Conservation (phyloP, 2,113 vertebrate species). For the Carollia perspicillata region DNA sequence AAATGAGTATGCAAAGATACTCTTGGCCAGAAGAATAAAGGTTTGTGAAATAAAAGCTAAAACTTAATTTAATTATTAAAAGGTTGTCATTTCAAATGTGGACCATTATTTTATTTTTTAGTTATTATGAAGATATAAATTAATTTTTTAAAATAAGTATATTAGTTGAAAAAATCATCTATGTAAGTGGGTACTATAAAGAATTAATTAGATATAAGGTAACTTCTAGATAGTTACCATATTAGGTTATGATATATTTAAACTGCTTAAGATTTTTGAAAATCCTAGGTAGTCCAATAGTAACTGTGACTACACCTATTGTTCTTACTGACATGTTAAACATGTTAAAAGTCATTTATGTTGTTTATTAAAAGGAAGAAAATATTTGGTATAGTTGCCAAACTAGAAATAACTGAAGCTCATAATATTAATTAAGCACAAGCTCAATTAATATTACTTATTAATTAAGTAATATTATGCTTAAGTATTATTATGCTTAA, state of each 20-base stretch:
- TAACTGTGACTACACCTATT: not conserved
- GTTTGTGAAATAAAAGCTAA: constrained; percentile 31
- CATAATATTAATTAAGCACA: not conserved
- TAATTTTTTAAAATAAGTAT: not conserved
- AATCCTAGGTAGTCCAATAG: not conserved
- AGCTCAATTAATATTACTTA: too few species aligned
- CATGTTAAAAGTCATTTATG: not conserved
- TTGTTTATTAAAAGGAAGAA: not conserved
- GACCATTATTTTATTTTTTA: not conserved
- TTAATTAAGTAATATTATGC: too few species aligned
- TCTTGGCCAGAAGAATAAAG: constrained; percentile 48
- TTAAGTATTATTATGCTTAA: too few species aligned
- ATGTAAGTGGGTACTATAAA: not conserved
- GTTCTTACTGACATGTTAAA: not conserved
- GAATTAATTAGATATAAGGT: not conserved
- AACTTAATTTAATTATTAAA: not conserved
- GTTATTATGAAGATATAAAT: not conserved
- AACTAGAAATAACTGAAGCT: not conserved
- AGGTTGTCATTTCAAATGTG: not conserved
- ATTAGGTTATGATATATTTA: not conserved
- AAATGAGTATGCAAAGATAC: not conserved
- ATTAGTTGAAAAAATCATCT: not conserved
- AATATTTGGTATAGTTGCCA: not conserved
- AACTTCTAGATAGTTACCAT: not conserved
- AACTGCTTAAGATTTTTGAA: not conserved